Evolutionary conservation across 2,888 invertebrate species (phyloP), one percentile per base, ranked within the genome.

Genomic region (Diadegma fenestrale): DNA sequence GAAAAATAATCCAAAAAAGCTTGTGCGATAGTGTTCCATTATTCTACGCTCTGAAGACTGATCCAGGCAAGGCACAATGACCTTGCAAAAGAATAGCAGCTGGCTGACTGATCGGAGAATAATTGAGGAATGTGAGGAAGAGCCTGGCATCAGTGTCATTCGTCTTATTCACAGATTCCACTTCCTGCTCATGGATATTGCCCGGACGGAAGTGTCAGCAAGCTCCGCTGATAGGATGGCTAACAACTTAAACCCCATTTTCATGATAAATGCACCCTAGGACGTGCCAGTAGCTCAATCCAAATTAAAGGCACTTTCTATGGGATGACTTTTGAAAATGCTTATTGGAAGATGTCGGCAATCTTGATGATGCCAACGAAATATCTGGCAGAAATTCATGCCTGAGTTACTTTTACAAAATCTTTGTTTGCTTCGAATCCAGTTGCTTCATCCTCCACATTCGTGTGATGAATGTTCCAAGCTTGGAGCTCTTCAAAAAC

Each of bases 161-260:
- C 69, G 66, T 82, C 78, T 78, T 82, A 66, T 66, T 82, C 72
- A 8, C 41, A n/a, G 69, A 76, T 80, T 68, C 12, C 51, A 54
- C 51, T 68, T 68, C 41, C 26, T 37, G 37, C 37, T 75, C 61
- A 8, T 5, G 51, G 51, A 33, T 37, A 54, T 37, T 72, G 22
- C 26, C 58, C 22, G 14, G 7, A 8, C 26, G 30, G 19, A 41
- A 22, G 41, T 41, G 41, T 41, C 37, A 22, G 19, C n/a, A 37
- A 2, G 51, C 12, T 72, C n/a, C 19, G 22, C 58, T 54, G 17
- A 51, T 33, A 19, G 71, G 51, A 30, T 33, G 33, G n/a, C 45
- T 0, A 17, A 66, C 41, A 22, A 2, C 22, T n/a, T 14, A 66
- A 37, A n/a, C 19, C 12, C 66, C 22, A 45, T 45, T 45, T 43